Percentiles rank a stretch among this genome's conserved stretches.
phyloP scores from a whole-genome alignment of 1,140 invertebrate genomes.

The Brachionus rubens region DNA sequence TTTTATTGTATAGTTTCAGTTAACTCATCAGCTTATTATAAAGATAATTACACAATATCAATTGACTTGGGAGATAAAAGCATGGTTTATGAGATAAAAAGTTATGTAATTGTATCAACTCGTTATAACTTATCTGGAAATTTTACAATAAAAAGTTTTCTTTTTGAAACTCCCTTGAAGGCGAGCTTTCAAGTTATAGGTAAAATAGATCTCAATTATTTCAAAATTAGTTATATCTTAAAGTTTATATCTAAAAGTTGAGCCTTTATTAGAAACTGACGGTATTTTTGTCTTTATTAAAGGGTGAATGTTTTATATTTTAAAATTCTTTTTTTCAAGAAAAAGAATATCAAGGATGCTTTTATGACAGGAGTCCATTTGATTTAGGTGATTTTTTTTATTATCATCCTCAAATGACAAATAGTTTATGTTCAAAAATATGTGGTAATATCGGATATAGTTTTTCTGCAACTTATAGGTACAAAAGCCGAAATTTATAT shows the following conservation, averaged over 20 bases:
- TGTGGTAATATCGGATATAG: background rate
- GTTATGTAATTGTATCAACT: background rate
- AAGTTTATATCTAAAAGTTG: background rate
- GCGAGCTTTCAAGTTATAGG: background rate
- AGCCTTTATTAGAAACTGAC: background rate
- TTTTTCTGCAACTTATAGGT: conserved; percentile 2
- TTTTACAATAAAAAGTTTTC: background rate
- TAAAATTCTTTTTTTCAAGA: background rate
- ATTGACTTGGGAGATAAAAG: background rate
- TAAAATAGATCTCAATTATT: background rate
- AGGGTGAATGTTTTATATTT: background rate
- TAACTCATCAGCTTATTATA: background rate
- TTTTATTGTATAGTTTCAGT: background rate
- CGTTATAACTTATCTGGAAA: background rate
- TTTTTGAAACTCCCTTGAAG: background rate
- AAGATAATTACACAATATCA: background rate
- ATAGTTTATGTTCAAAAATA: background rate
- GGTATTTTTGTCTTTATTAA: background rate
- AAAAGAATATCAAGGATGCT: background rate
- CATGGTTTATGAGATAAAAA: background rate
- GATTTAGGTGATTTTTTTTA: background rate
- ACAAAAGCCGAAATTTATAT: too few relatives aligned
- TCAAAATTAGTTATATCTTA: background rate
- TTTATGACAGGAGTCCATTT: background rate
- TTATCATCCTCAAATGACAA: background rate